Base-by-base conservation (phyloP, 2,888 invertebrate genomes). In the Timema cristinae region DNA sequence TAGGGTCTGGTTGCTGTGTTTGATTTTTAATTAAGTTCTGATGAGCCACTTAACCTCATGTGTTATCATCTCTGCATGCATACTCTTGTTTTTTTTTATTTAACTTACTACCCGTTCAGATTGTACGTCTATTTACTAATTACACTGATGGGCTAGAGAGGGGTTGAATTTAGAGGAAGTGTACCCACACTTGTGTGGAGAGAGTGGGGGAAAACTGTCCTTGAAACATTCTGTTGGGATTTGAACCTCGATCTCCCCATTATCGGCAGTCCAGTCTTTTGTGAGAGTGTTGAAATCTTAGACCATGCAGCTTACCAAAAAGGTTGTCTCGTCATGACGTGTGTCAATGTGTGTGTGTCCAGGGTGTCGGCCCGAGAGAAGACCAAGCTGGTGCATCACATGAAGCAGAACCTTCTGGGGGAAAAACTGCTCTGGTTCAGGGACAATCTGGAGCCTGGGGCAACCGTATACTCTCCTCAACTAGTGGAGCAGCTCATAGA, bases 401-500 rank as follows among this genome's bases (percentile, higher is more conserved):
- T 92, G 63, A 92, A 92, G 81, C 88, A 90, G 75, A 92, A 91
- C 79, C 78, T 92, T 47, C 79, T 89, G 50, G 91, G 90, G 56
- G 93, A 94, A 79, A 94, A 93, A 83, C 83, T 93, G 69, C 77
- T 87, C 50, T 95, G 94, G 94, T 92, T 95, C 77, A 85, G 89
- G 77, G 87, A 90, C 51, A 85, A 89, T 77, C 82, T 91, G 78
- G 79, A 82, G 67, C 85, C 88, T 0, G 86, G 87, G 72, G 83
- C 82, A 15, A 83, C 83, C 71, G 82, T 84, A 0, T 87, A 90
- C 71, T 86, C 85, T 47, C 87, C 90, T 56, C 83, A 87, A 77
- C 86, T 90, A 77, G 84, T 88, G 15, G 82, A 87, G 67, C 82
- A 85, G 61, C 79, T 91, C 61, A 85, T 91, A 66, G 83, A 87